Conservation (phyloP, 2,113 vertebrate species). For the Xerus inauris region DNA sequence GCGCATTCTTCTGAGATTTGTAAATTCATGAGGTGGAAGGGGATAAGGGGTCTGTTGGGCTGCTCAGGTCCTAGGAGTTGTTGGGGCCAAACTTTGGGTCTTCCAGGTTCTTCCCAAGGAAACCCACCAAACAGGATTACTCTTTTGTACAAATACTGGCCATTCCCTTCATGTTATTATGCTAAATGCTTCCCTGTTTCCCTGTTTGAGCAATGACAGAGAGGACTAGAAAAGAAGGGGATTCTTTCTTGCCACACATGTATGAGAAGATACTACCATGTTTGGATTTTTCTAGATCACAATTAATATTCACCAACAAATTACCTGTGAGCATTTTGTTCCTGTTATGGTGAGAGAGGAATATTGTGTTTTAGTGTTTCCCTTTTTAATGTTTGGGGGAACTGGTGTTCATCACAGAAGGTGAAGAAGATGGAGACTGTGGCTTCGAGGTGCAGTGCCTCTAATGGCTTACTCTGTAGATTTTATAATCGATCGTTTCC, state of each 20-base stretch:
- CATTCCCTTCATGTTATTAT: not conserved
- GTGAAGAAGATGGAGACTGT: not conserved
- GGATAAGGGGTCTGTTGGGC: not conserved
- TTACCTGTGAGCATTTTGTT: slow-evolving; percentile 1
- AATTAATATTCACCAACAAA: slow-evolving; percentile 51
- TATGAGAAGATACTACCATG: not conserved
- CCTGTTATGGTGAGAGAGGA: slow-evolving; percentile 25
- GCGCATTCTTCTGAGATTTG: not conserved
- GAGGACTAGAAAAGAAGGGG: not conserved
- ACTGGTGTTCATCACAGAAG: not conserved
- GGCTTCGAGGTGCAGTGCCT: not conserved
- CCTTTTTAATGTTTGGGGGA: not conserved
- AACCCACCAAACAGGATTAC: not conserved
- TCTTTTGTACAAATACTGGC: not conserved
- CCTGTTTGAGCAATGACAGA: not conserved
- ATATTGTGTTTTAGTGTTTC: slow-evolving; percentile 20
- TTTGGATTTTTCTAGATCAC: slow-evolving; percentile 47
- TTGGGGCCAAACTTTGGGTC: not conserved
- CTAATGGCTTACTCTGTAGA: not conserved
- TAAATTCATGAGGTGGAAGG: not conserved
- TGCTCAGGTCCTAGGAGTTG: not conserved
- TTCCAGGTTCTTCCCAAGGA: not conserved
- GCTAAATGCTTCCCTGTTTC: not conserved
- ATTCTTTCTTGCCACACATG: not conserved
- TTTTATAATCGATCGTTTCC: slow-evolving; percentile 23